Conservation (phyloP, 2,113 vertebrate species). For the Apteryx owenii region DNA sequence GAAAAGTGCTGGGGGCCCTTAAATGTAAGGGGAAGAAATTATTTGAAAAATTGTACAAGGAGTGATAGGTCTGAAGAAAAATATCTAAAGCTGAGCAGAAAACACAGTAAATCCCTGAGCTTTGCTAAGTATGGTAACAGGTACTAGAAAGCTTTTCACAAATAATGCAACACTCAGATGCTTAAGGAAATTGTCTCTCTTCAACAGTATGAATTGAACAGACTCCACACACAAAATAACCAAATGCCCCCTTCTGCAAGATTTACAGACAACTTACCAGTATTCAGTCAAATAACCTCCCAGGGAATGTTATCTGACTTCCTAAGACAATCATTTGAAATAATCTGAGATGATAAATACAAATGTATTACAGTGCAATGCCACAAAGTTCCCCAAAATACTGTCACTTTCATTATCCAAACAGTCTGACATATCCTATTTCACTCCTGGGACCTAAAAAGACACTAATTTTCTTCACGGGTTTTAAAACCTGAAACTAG, state of each 20-base stretch:
- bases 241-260: neutral
- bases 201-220: neutral
- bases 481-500: slow-evolving; percentile 41
- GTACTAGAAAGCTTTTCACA: neutral
- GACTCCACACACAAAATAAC: neutral
- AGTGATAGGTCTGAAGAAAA: neutral
- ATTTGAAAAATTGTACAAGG: neutral
- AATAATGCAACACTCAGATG: neutral
- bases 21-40: neutral
- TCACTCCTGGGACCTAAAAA: neutral
- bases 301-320: neutral
- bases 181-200: neutral
- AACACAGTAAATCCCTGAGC: neutral
- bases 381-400: slow-evolving; percentile 27
- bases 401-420: slow-evolving; percentile 46
- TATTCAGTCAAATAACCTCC: neutral
- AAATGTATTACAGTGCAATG: slow-evolving; percentile 1
- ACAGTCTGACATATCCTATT: neutral
- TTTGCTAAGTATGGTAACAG: neutral
- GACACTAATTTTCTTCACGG: neutral
- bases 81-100: neutral
- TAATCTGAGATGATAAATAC: slow-evolving; percentile 55
- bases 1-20: neutral
- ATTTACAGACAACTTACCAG: neutral
- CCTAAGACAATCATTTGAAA: slow-evolving; percentile 36